These are phyloP conservation scores for Lepidotrigona ventralis DNA, from an alignment of 1,140 invertebrate genomes.

Conservation along the genomic window DNA sequence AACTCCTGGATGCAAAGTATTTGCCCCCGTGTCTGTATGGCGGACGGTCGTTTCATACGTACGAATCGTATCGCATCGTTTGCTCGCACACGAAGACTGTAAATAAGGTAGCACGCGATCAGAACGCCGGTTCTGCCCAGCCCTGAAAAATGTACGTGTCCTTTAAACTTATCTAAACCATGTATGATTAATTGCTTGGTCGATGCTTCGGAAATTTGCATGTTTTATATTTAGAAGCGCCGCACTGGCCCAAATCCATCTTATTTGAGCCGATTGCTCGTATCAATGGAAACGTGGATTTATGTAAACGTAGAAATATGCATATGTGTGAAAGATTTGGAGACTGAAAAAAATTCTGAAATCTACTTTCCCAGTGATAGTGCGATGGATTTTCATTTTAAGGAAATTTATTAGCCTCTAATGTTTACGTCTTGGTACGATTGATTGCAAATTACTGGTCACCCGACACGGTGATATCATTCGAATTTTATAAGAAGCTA, in stretches of 20 bases:
- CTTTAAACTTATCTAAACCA: not conserved
- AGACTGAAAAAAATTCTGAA: not conserved
- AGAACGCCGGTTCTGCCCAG: conserved; percentile 92
- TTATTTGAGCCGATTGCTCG: not conserved
- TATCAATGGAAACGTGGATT: not conserved
- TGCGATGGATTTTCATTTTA: too few species aligned
- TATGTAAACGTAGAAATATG: not conserved
- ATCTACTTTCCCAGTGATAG: not conserved
- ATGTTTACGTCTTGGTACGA: too few species aligned
- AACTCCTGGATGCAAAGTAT: conserved; percentile 91
- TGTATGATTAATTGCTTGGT: not conserved
- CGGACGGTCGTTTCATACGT: conserved; percentile 87
- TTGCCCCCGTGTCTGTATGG: conserved; percentile 91
- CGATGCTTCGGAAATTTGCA: not conserved
- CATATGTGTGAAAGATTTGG: too few species aligned
- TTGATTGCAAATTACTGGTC: too few species aligned
- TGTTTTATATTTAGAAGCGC: not conserved
- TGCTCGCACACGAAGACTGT: conserved; percentile 87
- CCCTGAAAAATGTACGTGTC: conserved; percentile 78
- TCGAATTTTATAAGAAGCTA: too few species aligned
- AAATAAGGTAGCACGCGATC: conserved; percentile 93
- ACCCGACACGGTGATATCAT: too few species aligned
- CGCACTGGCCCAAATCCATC: not conserved
- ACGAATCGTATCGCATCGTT: conserved; percentile 92
- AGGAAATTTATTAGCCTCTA: too few species aligned